Percentiles rank a stretch among this genome's conserved stretches.
Evolutionary conservation across 2,888 invertebrate genomes (phyloP).

Genomic region (Chironomus tentans): DNA sequence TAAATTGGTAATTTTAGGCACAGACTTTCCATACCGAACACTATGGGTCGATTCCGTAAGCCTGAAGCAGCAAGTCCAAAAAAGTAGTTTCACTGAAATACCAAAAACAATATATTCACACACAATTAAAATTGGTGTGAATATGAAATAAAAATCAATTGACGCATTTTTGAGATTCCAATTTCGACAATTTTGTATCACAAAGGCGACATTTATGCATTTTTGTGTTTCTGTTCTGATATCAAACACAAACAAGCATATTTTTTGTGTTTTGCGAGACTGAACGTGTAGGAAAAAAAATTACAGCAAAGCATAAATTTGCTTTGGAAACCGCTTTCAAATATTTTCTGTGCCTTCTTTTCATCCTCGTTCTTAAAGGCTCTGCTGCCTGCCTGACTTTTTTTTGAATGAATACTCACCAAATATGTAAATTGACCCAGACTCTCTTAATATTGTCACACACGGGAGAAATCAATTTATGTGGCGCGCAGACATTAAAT

Average conservation of each 20-base stretch:
- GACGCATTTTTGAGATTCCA: slow-evolving; percentile 2
- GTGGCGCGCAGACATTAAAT: not conserved
- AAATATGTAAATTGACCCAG: slow-evolving; percentile 17
- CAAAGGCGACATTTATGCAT: not conserved
- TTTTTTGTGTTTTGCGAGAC: not conserved
- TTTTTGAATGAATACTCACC: slow-evolving; percentile 8
- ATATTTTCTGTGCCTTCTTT: not conserved
- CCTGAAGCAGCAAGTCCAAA: too few species aligned
- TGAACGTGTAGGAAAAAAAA: not conserved
- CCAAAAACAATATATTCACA: too few species aligned
- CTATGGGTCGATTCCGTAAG: too few species aligned
- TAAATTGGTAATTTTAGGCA: too few species aligned
- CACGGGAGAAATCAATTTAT: not conserved
- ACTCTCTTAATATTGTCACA: slow-evolving; percentile 2
- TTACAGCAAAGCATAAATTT: not conserved
- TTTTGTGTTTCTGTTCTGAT: not conserved
- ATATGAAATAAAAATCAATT: not conserved
- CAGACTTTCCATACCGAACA: too few species aligned
- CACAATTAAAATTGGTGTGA: too few species aligned
- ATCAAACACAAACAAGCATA: not conserved
- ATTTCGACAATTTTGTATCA: slow-evolving; percentile 1
- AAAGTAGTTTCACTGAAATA: too few species aligned
- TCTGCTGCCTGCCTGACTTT: not conserved
- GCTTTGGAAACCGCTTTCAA: not conserved
- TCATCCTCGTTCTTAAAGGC: not conserved